Percentiles rank a stretch among this genome's conserved stretches.
Conservation (phyloP, 2,113 vertebrate genomes). For the Plecotus auritus region DNA sequence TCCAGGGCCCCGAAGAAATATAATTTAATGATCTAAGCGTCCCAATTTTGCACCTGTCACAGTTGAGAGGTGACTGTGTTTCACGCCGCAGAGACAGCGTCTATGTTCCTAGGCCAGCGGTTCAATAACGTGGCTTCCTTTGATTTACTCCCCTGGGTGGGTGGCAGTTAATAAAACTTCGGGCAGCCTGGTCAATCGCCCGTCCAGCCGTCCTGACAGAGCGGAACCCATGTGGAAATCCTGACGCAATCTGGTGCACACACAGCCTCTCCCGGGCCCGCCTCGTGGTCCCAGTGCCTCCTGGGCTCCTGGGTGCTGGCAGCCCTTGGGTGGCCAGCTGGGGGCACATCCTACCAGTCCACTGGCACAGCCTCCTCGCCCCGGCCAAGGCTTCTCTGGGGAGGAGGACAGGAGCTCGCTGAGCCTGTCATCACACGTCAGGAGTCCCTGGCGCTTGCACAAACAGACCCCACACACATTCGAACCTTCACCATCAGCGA, state of each 20-base stretch:
- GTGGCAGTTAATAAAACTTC: constrained; percentile 56
- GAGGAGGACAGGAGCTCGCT: accelerated
- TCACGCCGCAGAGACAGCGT: neutral
- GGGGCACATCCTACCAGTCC: too few species aligned
- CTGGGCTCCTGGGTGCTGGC: accelerated
- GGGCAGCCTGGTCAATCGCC: neutral
- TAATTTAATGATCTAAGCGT: neutral
- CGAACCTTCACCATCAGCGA: neutral
- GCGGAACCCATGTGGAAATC: accelerated
- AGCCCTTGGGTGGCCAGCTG: neutral
- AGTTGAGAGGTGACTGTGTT: neutral
- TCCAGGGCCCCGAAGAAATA: neutral
- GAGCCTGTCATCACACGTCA: accelerated
- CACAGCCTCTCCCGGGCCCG: accelerated
- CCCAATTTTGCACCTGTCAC: neutral
- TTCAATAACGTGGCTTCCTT: neutral
- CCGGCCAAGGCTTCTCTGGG: accelerated
- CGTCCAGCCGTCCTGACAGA: neutral
- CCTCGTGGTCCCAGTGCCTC: accelerated
- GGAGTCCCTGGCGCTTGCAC: accelerated
- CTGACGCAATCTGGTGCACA: accelerated
- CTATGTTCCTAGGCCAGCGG: neutral
- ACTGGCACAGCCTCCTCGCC: accelerated
- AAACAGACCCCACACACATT: accelerated
- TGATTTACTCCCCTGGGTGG: neutral